phyloP scores from a whole-genome alignment of 2,888 invertebrate species.

The Tinea pellionella region DNA sequence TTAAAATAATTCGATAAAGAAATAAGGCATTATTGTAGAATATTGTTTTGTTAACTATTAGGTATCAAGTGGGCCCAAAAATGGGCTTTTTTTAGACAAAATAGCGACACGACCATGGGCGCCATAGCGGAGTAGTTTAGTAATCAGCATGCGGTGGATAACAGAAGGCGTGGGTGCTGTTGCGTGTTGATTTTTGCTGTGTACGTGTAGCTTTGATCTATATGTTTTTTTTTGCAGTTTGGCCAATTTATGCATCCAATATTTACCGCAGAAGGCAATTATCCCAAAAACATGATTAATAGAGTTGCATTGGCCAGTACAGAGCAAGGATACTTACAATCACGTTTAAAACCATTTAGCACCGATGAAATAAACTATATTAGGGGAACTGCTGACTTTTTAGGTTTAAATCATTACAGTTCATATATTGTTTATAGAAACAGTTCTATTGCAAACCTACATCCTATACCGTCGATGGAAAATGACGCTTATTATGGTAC shows the following conservation, averaged over 20 bases:
- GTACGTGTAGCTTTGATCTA: too few relatives aligned
- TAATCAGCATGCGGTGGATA: too few relatives aligned
- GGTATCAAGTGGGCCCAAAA: too few relatives aligned
- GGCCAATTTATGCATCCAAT: conserved; percentile 23
- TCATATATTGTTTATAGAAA: conserved; percentile 25
- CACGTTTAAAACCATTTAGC: conserved; percentile 22
- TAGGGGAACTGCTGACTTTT: conserved; percentile 22
- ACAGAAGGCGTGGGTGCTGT: too few relatives aligned
- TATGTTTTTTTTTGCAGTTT: conserved; percentile 21
- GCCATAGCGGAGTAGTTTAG: too few relatives aligned
- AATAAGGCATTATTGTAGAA: too few relatives aligned
- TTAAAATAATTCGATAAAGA: too few relatives aligned
- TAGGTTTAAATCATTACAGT: conserved; percentile 23
- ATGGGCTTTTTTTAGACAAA: too few relatives aligned
- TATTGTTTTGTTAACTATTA: too few relatives aligned
- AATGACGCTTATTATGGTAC: not conserved
- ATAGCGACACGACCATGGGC: too few relatives aligned
- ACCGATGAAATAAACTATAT: conserved; percentile 21
- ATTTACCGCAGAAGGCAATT: conserved; percentile 22
- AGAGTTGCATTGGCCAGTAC: conserved; percentile 21
- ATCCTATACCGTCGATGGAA: conserved; percentile 19
- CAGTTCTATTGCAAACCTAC: conserved; percentile 19
- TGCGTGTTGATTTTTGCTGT: too few relatives aligned
- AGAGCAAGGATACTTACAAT: conserved; percentile 20
- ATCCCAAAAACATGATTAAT: conserved; percentile 21